A percentile compares a stretch with the other conserved stretches of the same genome.
Conservation (phyloP, 2,797 vertebrate species). For the Astyanax mexicanus region DNA sequence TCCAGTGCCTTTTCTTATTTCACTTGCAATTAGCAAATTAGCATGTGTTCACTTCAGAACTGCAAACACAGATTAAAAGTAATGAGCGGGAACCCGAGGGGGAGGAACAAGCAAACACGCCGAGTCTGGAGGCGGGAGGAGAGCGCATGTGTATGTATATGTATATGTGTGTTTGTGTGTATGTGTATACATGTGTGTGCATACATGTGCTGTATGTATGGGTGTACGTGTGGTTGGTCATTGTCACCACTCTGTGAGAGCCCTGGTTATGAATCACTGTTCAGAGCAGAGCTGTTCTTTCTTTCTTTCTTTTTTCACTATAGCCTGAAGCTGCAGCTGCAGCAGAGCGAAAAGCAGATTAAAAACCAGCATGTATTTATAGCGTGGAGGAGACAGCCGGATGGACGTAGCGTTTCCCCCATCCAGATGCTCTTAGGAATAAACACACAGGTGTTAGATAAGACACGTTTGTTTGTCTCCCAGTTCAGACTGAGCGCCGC, state of each 20-base stretch:
- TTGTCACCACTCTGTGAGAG: conserved; percentile 9
- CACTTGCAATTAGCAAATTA: conserved; percentile 64
- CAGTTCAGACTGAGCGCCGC: neutral
- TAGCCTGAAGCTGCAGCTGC: conserved; percentile 24
- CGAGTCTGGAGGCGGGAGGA: conserved; percentile 4
- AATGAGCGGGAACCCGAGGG: conserved; percentile 32
- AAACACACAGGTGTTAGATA: conserved; percentile 18
- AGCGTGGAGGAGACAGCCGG: conserved; percentile 17
- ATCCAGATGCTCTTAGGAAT: conserved; percentile 27
- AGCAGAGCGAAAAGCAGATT: conserved; percentile 26
- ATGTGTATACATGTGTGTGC: neutral
- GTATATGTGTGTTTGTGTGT: neutral
- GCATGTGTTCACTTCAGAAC: conserved; percentile 58
- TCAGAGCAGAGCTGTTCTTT: neutral
- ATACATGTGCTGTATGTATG: neutral
- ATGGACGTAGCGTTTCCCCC: conserved; percentile 10
- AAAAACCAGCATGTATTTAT: conserved; percentile 27
- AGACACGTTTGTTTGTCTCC: neutral
- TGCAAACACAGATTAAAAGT: conserved; percentile 60
- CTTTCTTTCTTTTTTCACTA: neutral
- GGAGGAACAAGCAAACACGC: neutral
- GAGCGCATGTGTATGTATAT: neutral
- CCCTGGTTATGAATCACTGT: neutral
- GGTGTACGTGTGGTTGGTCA: neutral
- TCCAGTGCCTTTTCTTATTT: conserved; percentile 46